Conservation (phyloP, 2,797 vertebrate species). For the Parauchenoglanis ngamensis region DNA sequence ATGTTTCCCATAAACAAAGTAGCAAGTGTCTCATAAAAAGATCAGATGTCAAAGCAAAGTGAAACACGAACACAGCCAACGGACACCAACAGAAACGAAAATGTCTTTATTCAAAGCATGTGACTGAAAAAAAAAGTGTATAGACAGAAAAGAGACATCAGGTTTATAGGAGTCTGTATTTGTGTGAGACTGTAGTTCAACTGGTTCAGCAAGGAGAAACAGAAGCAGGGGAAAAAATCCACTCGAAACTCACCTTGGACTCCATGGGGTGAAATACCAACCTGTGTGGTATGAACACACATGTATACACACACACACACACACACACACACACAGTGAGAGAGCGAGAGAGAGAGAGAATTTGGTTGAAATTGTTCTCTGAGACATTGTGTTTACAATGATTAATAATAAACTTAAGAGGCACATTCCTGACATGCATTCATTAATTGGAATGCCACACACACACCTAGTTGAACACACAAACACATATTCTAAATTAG, state of each 20-base stretch:
- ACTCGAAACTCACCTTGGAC: slow-evolving; percentile 53
- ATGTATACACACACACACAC: slow-evolving; percentile 46
- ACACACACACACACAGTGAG: slow-evolving; percentile 36
- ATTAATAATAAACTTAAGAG: slow-evolving; percentile 72
- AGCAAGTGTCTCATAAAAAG: not conserved
- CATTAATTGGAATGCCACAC: slow-evolving; percentile 26
- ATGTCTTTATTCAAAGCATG: not conserved
- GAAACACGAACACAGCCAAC: not conserved
- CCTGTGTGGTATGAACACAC: slow-evolving; percentile 22
- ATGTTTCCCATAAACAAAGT: not conserved
- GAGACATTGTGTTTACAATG: slow-evolving; percentile 70
- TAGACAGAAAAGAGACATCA: not conserved
- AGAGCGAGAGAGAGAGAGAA: no score
- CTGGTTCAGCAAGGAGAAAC: slow-evolving; percentile 49
- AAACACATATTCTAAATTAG: not conserved
- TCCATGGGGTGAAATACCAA: slow-evolving; percentile 40
- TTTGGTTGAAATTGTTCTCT: slow-evolving; percentile 50
- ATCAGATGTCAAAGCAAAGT: not conserved
- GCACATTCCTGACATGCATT: slow-evolving; percentile 56
- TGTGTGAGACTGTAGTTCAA: slow-evolving; percentile 41
- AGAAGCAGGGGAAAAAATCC: slow-evolving; percentile 22
- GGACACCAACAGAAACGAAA: not conserved
- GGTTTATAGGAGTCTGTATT: not conserved
- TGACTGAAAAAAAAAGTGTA: slow-evolving; percentile 17
- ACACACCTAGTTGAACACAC: not conserved